A percentile compares a stretch with the other conserved stretches of the same genome.
phyloP scores from a whole-genome alignment of 2,888 invertebrate genomes.

The Lapara coniferarum region DNA sequence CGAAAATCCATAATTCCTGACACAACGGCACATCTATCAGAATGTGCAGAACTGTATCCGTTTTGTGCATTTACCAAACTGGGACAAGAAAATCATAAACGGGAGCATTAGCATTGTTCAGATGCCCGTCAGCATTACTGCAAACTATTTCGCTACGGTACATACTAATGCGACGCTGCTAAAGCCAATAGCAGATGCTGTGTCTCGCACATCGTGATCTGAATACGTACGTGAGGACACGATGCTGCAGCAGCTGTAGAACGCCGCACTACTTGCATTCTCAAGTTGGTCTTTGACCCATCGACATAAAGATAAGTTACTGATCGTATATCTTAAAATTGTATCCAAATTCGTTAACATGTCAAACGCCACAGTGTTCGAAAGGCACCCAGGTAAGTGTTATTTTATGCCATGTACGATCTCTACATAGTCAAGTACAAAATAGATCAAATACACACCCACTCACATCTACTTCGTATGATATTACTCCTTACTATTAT shows the following conservation, averaged over 20 bases:
- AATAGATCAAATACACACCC: not conserved
- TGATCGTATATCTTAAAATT: no score
- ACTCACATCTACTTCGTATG: not conserved
- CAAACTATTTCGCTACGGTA: not conserved
- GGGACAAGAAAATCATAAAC: not conserved
- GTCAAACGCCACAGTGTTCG: no score
- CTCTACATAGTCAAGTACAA: not conserved
- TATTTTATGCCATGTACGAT: no score
- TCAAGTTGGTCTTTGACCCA: not conserved
- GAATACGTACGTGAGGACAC: slow-evolving; percentile 55
- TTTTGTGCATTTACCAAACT: no score
- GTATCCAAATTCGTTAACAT: no score
- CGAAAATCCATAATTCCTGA: no score
- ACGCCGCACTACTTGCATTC: not conserved
- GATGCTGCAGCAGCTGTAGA: slow-evolving; percentile 38
- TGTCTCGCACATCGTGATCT: slow-evolving; percentile 48
- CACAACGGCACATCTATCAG: no score
- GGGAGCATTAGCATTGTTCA: not conserved
- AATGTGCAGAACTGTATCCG: no score
- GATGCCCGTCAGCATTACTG: slow-evolving; percentile 5
- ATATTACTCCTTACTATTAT: not conserved
- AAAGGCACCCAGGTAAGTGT: no score
- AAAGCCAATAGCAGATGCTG: slow-evolving; percentile 14
- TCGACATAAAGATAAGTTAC: not conserved
- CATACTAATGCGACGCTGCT: slow-evolving; percentile 9